Conservation (phyloP, 2,888 invertebrate genomes). For the Tinea trinotella region DNA sequence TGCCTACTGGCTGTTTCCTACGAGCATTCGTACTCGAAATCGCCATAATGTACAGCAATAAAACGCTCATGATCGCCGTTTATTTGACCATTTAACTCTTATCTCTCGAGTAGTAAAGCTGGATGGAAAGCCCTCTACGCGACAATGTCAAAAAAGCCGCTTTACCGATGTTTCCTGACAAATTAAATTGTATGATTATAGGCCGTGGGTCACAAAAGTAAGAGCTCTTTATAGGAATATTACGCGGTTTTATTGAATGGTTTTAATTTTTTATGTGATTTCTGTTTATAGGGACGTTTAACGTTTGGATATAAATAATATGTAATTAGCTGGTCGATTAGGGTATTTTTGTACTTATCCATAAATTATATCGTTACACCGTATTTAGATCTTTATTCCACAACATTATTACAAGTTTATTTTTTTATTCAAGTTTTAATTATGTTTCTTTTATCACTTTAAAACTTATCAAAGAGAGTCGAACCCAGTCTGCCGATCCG, state of each 20-base stretch:
- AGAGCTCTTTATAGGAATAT: neutral
- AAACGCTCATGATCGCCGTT: constrained; percentile 32
- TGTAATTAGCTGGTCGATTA: no score
- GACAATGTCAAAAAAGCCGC: neutral
- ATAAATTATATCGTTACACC: no score
- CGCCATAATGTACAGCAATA: constrained; percentile 34
- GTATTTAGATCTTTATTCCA: no score
- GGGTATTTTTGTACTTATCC: no score
- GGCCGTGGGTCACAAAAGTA: neutral
- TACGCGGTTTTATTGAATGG: neutral
- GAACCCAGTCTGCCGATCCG: no score
- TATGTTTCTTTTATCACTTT: no score
- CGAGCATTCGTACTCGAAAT: constrained; percentile 21
- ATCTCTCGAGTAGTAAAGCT: constrained; percentile 24
- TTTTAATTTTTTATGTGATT: neutral
- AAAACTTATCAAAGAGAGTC: no score
- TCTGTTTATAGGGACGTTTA: no score
- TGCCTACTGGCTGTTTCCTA: no score
- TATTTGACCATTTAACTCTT: constrained; percentile 34
- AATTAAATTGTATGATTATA: constrained; percentile 10
- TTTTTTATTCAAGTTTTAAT: no score
- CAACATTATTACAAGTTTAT: no score
- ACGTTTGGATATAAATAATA: no score
- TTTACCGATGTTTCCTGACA: neutral
- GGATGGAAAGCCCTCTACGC: constrained; percentile 16